A percentile compares a stretch with the other conserved stretches of the same genome.
These are phyloP conservation scores for Zaprionus lachaisei DNA, from an alignment of 1,140 invertebrate species.

Conservation along the genomic window DNA sequence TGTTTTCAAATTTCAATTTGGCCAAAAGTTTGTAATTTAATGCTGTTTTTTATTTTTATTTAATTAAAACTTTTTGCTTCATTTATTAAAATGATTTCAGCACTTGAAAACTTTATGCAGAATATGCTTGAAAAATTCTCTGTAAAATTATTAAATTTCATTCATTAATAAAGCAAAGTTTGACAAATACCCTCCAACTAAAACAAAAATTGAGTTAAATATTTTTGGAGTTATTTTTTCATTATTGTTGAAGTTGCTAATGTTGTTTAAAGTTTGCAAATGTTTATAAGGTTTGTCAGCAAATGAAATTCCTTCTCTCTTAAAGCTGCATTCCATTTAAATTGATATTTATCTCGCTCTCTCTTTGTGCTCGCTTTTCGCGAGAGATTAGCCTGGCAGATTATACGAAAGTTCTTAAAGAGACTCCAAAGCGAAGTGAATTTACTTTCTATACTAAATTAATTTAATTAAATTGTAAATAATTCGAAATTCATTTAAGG, in stretches of 20 bases:
- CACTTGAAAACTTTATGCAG: neutral
- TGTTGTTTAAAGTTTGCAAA: neutral
- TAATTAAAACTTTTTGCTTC: conserved; percentile 8
- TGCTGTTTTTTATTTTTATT: neutral
- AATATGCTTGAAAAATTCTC: neutral
- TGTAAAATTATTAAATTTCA: conserved; percentile 8
- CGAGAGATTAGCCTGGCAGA: neutral
- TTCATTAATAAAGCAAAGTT: neutral
- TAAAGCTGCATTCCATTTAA: neutral
- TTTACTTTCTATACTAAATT: neutral
- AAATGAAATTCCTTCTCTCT: neutral
- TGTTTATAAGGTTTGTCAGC: neutral
- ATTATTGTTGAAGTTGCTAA: neutral
- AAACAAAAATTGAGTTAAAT: neutral
- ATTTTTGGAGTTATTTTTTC: conserved; percentile 9
- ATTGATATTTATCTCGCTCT: neutral
- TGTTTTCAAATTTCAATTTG: neutral
- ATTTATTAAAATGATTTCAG: neutral
- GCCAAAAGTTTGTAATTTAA: neutral
- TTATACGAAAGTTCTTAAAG: neutral
- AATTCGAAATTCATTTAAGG: neutral
- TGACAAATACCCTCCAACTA: neutral
- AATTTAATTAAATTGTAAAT: conserved; percentile 3
- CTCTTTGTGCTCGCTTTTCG: neutral
- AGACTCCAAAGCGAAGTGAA: neutral